Evolutionary conservation across 1,140 invertebrate genomes (phyloP).

Genomic region (Planococcus citri): DNA sequence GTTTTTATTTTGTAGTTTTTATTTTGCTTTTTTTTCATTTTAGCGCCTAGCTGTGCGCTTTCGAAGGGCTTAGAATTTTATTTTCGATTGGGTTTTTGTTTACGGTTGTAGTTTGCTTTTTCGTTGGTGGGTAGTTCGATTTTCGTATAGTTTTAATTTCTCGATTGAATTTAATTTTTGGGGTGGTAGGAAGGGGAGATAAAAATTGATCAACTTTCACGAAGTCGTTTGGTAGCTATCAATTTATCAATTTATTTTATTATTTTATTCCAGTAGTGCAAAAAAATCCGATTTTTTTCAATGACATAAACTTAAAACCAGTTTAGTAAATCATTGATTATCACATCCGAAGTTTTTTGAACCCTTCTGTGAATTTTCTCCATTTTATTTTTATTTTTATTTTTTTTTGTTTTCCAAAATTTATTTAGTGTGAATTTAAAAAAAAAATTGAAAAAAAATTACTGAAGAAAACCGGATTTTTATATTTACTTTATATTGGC

Average conservation of each 20-base stretch:
- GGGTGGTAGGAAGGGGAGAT: no score
- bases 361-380: no score
- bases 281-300: not conserved
- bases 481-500: no score
- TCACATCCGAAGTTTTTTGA: no score
- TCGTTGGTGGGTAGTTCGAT: not conserved
- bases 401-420: no score
- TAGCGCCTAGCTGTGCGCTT: not conserved
- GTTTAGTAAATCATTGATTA: no score
- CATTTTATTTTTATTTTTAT: no score
- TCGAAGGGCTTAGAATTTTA: not conserved
- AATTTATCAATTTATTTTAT: not conserved
- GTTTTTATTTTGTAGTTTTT: slow-evolving; percentile 8
- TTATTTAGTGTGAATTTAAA: no score
- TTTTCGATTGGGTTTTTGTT: not conserved
- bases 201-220: not conserved
- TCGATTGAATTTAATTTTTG: not conserved
- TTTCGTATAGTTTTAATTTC: not conserved
- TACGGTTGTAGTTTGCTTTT: not conserved
- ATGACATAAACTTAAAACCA: no score
- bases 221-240: not conserved
- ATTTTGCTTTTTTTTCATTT: slow-evolving; percentile 22
- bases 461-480: no score
- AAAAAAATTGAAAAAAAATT: no score
- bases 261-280: no score